Percentiles rank a stretch among this genome's conserved stretches.
These are phyloP conservation scores for Catostylus mosaicus DNA, from an alignment of 30 jellyfish, hydroid and myxozoan species.

Conservation along the genomic window DNA sequence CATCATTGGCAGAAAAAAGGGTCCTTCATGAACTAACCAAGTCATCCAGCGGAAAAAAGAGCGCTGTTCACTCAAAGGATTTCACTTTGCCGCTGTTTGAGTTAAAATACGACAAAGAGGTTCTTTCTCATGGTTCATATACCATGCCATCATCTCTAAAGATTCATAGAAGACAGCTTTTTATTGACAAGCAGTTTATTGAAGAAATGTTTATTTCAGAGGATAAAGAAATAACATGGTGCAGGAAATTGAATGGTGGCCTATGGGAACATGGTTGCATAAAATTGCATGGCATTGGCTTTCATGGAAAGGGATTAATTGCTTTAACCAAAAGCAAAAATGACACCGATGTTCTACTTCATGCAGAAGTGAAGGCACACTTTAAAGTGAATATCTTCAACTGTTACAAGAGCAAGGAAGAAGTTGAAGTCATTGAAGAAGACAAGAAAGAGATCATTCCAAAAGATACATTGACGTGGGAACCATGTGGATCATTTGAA, in stretches of 20 bases:
- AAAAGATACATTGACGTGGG: not conserved
- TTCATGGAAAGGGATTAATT: constrained; percentile 40
- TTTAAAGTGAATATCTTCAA: constrained; percentile 33
- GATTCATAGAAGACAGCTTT: constrained; percentile 35
- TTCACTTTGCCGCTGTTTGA: constrained; percentile 16
- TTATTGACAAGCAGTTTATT: constrained; percentile 22
- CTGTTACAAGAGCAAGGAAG: constrained; percentile 37
- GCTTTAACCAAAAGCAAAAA: constrained; percentile 20
- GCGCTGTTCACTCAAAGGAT: not conserved
- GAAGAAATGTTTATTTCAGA: not conserved
- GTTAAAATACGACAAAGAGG: constrained; percentile 19
- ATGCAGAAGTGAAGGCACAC: constrained; percentile 20
- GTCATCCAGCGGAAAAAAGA: not conserved
- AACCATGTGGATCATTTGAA: not conserved
- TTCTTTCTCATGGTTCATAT: constrained; percentile 4
- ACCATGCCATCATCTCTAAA: constrained; percentile 40
- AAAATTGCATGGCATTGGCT: constrained; percentile 9
- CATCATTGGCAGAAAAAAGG: constrained; percentile 22
- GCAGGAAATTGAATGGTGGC: constrained; percentile 36
- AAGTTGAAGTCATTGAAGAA: not conserved
- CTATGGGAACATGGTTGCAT: constrained; percentile 63
- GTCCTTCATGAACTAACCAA: not conserved
- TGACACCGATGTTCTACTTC: constrained; percentile 30
- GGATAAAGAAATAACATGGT: constrained; percentile 34
- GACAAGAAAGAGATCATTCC: not conserved